Evolutionary conservation across 2,888 invertebrate species (phyloP), one percentile per base, ranked within the genome.

Genomic region (Synergus gifuensis): DNA sequence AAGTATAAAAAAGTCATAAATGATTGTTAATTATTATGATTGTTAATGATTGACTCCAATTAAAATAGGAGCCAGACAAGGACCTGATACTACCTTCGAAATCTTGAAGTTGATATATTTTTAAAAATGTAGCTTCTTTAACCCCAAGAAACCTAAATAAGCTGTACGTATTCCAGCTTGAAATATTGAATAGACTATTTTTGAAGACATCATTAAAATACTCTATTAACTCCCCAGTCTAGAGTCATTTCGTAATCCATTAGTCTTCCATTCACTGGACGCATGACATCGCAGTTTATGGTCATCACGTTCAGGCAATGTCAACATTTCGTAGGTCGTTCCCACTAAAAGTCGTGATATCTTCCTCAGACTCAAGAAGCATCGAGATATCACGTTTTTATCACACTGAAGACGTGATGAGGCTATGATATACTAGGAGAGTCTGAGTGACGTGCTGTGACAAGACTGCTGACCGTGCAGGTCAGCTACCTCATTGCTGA

Each of bases 391-490:
- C 60, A 60, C 4, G 22, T 60, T 60, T 60, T n/a, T 60, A 60
- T 60, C 60, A 60, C 22, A 18, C 22, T 18, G 22, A 60, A 22
- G 60, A 60, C 60, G 60, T 60, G 60, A 22, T 11, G 22, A 60
- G 22, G 60, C 60, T 60, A 60, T 22, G 22, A 22, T 18, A 60
- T 60, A 22, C 60, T 60, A 60, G 22, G 11, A 22, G n/a, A 60
- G 18, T 1, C 60, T 60, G 60, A 60, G 60, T 60, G 60, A 60
- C 22, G 60, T 60, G 60, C 22, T 60, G 18, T 60, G 60, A 60
- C 60, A 60, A 60, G 18, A 60, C 22, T 60, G 60, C 60, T 60
- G 60, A 60, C 60, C 60, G 11, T 60, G 60, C n/a, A 60, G 60
- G 60, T 60, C 60, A 60, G 60, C 22, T 60, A 22, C 58, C 58